Evolutionary conservation across 1,140 invertebrate genomes (phyloP).

Genomic region (Oryzaephilus surinamensis): DNA sequence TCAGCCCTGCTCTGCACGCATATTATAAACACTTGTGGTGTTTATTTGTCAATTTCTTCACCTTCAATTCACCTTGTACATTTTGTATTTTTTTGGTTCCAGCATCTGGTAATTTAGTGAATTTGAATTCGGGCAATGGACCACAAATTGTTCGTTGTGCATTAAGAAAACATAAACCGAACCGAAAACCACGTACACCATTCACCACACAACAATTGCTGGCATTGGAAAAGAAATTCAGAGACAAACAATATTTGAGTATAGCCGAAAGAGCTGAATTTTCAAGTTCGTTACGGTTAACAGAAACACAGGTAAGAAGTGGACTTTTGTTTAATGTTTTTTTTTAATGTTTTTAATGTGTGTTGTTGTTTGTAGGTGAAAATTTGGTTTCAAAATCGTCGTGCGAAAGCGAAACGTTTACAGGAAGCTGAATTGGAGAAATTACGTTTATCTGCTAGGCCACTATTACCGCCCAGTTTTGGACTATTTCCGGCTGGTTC

Average conservation of each 20-base stretch:
- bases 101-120: too few species aligned
- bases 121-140: too few species aligned
- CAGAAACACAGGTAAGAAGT: conserved; percentile 91
- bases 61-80: too few species aligned
- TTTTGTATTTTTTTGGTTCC: conserved; percentile 16
- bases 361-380: conserved; percentile 85
- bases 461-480: conserved; percentile 30
- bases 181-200: conserved; percentile 92
- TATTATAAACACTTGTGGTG: not conserved
- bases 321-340: conserved; percentile 22
- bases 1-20: not conserved
- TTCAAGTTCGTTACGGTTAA: conserved; percentile 82
- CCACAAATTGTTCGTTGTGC: conserved; percentile 34
- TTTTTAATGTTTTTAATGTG: too few species aligned
- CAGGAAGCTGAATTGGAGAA: conserved; percentile 92
- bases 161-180: conserved; percentile 62
- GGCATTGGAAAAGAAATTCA: conserved; percentile 91
- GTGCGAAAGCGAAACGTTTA: conserved; percentile 88
- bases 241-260: conserved; percentile 91
- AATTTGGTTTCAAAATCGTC: conserved; percentile 96
- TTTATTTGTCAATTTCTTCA: too few species aligned
- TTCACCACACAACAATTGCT: conserved; percentile 94
- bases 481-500: conserved; percentile 23
- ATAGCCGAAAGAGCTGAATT: conserved; percentile 96
- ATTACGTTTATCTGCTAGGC: conserved; percentile 38